Base-by-base conservation (phyloP, 2,888 invertebrate genomes). In the Elmis aenea region DNA sequence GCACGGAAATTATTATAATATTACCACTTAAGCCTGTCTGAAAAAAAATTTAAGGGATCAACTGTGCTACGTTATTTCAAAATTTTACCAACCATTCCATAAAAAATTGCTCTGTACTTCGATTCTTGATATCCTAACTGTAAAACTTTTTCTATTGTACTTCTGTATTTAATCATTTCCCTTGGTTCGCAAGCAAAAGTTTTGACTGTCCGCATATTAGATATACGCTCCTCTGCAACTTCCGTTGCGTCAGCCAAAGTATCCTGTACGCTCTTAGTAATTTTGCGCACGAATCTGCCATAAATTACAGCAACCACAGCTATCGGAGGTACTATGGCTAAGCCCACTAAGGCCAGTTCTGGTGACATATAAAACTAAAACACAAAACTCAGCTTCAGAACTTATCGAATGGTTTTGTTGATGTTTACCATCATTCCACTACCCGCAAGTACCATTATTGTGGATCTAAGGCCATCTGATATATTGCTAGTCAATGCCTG, bases 121-220 rank as follows among this genome's bases (percentile, higher is more conserved):
- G 91, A 85, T 65, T 97, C 95, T 57, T 83, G 86, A 59, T 89
- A 88, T 2, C 89, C 88, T 33, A 95, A 69, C 22, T 73, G 59
- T 34, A 96, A 68, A 11, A 95, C 79, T 26, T 81, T 72, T 14
- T 79, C 69, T 36, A 95, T 78, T 52, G 81, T 79, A 1, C 65
- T 58, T 18, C 73, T 71, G 58, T 92, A 96, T 1, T 71, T 65
- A 3, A 72, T 61, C 28, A 82, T 75, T 70, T 97, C 97, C 37
- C 75, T 75, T 5, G 71, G 61, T 65, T 97, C 95, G 55, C 89
- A 87, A 9, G 87, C 88, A 66, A 97, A 94, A 13, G 87, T 83
- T 67, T 94, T 85, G 0, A 97, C 95, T 2, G 95, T 95, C 60
- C 91, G 78, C 45, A 96, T 84, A 62, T 92, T 95, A 6, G 87